A percentile compares a stretch with the other conserved stretches of the same genome.
phyloP scores from a whole-genome alignment of 2,113 vertebrate genomes.

The Brachyistius frenatus region DNA sequence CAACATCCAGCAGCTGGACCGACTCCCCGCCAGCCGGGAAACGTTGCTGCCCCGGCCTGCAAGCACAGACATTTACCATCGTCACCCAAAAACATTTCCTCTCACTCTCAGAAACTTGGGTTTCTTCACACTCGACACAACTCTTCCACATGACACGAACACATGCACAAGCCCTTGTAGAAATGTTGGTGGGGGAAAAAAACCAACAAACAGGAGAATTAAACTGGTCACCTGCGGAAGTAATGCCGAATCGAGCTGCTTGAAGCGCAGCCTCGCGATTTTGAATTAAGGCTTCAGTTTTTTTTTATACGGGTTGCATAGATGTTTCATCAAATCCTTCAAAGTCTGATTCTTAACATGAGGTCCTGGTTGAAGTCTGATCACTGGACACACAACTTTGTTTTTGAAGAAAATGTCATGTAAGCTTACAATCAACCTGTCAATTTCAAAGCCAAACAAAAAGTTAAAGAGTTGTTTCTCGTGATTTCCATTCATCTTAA shows the following conservation, averaged over 20 bases:
- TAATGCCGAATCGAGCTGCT: conserved; percentile 48
- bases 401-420: conserved; percentile 26
- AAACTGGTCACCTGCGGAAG: conserved; percentile 32
- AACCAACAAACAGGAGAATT: conserved; percentile 8
- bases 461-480: conserved; percentile 24
- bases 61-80: conserved; percentile 75
- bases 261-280: conserved; percentile 27
- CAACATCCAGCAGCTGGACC: conserved; percentile 58
- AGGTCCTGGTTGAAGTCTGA: conserved; percentile 9
- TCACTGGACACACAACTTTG: conserved; percentile 1
- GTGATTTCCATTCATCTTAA: conserved; percentile 34
- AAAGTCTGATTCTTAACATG: conserved; percentile 37
- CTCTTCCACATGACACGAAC: conserved; percentile 55
- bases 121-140: conserved; percentile 46
- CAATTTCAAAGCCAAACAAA: conserved; percentile 39
- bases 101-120: conserved; percentile 41
- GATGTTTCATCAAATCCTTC: conserved; percentile 64
- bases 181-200: conserved; percentile 64
- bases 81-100: conserved; percentile 57
- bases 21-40: conserved; percentile 54
- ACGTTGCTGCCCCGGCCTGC: conserved; percentile 68
- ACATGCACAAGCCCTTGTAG: conserved; percentile 66
- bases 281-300: conserved; percentile 43
- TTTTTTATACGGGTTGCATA: conserved; percentile 60
- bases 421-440: conserved; percentile 60